Percentiles rank a stretch among this genome's conserved stretches.
Evolutionary conservation across 2,888 invertebrate genomes (phyloP).

Genomic region (Corythucha ciliata): DNA sequence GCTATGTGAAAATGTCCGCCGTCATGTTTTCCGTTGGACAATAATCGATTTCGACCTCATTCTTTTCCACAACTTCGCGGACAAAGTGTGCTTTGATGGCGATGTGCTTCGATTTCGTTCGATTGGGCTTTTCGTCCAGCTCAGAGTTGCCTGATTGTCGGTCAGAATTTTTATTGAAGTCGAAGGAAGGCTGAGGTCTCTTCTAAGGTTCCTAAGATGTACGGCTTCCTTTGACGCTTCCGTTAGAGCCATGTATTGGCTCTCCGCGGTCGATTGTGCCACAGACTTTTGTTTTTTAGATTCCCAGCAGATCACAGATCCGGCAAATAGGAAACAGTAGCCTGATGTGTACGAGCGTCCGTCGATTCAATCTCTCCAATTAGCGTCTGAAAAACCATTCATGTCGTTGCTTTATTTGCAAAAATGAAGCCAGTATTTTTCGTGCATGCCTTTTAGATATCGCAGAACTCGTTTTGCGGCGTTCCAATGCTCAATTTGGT

Average conservation of each 20-base stretch:
- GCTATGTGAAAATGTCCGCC: no score
- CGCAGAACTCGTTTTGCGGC: conserved; percentile 30
- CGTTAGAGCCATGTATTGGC: conserved; percentile 2
- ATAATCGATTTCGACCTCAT: no score
- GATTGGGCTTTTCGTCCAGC: conserved; percentile 1
- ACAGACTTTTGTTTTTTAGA: neutral
- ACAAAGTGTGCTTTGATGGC: neutral
- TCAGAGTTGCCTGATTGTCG: neutral
- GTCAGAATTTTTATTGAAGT: neutral
- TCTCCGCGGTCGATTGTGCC: conserved; percentile 3
- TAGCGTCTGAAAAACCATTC: neutral
- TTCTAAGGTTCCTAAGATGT: neutral
- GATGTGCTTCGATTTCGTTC: conserved; percentile 2
- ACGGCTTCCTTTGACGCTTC: neutral
- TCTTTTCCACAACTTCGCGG: neutral
- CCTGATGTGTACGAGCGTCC: conserved; percentile 30
- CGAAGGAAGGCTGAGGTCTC: neutral
- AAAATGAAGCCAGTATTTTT: conserved; percentile 3
- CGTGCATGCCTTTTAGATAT: conserved; percentile 27
- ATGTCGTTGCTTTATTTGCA: neutral
- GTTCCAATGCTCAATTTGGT: conserved; percentile 20
- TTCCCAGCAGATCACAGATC: conserved; percentile 10
- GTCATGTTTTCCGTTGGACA: no score
- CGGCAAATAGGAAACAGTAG: conserved; percentile 19
- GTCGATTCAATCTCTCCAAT: conserved; percentile 11